Evolutionary conservation across 2,888 invertebrate species (phyloP).

Genomic region (Heliconius erato): DNA sequence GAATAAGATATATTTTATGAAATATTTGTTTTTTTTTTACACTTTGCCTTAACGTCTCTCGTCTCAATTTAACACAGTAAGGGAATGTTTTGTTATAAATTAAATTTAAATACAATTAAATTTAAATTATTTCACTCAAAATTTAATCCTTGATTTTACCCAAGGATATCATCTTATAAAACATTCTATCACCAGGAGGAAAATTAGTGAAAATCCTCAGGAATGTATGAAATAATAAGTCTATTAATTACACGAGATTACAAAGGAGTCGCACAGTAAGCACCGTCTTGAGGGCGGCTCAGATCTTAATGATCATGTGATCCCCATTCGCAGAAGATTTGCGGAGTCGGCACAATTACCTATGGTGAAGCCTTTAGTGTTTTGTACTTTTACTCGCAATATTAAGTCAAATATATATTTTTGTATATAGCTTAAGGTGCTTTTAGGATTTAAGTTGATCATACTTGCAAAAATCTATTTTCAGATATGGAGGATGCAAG

Average conservation of each 20-base stretch:
- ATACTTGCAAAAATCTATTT: background rate
- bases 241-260: slow-evolving; percentile 77
- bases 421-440: background rate
- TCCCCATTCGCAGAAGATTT: slow-evolving; percentile 67
- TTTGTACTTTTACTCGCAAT: slow-evolving; percentile 30
- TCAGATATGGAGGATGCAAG: no score
- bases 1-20: no score
- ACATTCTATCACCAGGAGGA: slow-evolving; percentile 60
- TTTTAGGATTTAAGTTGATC: background rate
- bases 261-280: slow-evolving; percentile 71
- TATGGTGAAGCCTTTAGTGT: slow-evolving; percentile 52
- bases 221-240: slow-evolving; percentile 78
- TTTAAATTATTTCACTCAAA: background rate
- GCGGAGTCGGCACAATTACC: slow-evolving; percentile 61
- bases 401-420: background rate
- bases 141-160: slow-evolving; percentile 30
- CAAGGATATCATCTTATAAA: slow-evolving; percentile 65
- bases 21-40: no score
- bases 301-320: slow-evolving; percentile 76
- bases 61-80: background rate
- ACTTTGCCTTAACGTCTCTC: no score
- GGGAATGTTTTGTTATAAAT: background rate
- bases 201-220: slow-evolving; percentile 75
- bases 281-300: slow-evolving; percentile 64
- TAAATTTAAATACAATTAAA: background rate